Evolutionary conservation across 2,888 invertebrate species (phyloP), one percentile per base, ranked within the genome.

Genomic region (Empis livida): DNA sequence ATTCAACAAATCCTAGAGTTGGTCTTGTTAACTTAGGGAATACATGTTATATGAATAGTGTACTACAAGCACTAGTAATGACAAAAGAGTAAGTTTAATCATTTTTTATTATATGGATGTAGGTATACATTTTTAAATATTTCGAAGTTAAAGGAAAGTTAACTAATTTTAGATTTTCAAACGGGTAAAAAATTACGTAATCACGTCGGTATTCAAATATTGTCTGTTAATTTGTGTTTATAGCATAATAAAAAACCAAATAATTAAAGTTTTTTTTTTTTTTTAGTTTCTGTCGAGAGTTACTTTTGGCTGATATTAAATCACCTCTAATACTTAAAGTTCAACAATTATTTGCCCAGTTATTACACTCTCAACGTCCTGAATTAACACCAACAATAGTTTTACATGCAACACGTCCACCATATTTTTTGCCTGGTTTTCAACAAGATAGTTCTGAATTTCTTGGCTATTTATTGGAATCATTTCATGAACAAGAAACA

Each of bases 371-470:
- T 0, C 69, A 75, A 45, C 71, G 81, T 44, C 73, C 75, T 30
- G 78, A 82, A 42, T 62, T 87, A 56, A 78, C 82, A 13, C 88
- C 90, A 0, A 74, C 71, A n/a, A 81, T 80, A 40, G 80, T 89
- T 59, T 73, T 84, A 53, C 72, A 75, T 42, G 76, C 78, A 2
- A 80, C 86, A 2, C 75, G 83, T 54, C 89, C 91, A 8, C 78
- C 84, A 0, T 84, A 84, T 59, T 91, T 91, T 64, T 73, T 78
- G 31, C 73, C 75, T 8, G 82, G 88, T 14, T 76, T 82, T 52
- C 91, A 92, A 58, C 91, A 92, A 59, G 91, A 91, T 59, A 89
- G 90, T 65, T 88, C 88, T 0, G 91, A 91, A 68, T 90, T 87
- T 68, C 70, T 90, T 47, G 82, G 84, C 67, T 85, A 73, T 68